Evolutionary conservation across 2,888 invertebrate species (phyloP).

Genomic region (Catocala sponsa): DNA sequence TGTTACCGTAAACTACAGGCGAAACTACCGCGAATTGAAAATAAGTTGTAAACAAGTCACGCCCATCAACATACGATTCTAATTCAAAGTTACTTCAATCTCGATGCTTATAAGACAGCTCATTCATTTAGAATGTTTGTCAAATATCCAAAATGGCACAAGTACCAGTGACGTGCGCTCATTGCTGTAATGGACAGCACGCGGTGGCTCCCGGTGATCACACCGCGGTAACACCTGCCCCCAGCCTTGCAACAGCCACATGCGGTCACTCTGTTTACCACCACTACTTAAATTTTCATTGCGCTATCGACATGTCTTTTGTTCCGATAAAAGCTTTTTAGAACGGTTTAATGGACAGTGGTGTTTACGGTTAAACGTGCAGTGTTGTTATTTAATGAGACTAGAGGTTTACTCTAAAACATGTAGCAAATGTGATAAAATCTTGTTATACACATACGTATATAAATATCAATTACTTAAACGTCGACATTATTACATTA

Average conservation of each 20-base stretch:
- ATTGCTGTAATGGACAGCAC: slow-evolving; percentile 39
- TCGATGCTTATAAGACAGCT: too few relatives aligned
- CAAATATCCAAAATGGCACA: slow-evolving; percentile 12
- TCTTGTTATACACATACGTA: too few relatives aligned
- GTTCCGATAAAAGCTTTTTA: slow-evolving; percentile 10
- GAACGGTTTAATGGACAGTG: slow-evolving; percentile 1
- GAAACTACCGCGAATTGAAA: too few relatives aligned
- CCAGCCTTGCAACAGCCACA: slow-evolving; percentile 26
- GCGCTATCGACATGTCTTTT: not conserved
- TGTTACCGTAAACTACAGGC: too few relatives aligned
- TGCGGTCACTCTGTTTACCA: slow-evolving; percentile 30
- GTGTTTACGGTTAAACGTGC: not conserved
- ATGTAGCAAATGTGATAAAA: too few relatives aligned
- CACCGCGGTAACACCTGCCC: slow-evolving; percentile 32
- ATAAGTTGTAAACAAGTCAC: too few relatives aligned
- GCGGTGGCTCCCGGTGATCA: slow-evolving; percentile 31
- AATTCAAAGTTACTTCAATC: too few relatives aligned
- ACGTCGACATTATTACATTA: too few relatives aligned
- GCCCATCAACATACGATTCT: too few relatives aligned
- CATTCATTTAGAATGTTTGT: not conserved
- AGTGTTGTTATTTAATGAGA: too few relatives aligned
- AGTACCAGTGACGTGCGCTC: slow-evolving; percentile 27
- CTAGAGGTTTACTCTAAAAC: too few relatives aligned
- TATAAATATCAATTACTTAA: too few relatives aligned
- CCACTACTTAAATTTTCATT: slow-evolving; percentile 23